Base-by-base conservation (phyloP, 2,888 invertebrate species). In the Itoplectis maculator region DNA sequence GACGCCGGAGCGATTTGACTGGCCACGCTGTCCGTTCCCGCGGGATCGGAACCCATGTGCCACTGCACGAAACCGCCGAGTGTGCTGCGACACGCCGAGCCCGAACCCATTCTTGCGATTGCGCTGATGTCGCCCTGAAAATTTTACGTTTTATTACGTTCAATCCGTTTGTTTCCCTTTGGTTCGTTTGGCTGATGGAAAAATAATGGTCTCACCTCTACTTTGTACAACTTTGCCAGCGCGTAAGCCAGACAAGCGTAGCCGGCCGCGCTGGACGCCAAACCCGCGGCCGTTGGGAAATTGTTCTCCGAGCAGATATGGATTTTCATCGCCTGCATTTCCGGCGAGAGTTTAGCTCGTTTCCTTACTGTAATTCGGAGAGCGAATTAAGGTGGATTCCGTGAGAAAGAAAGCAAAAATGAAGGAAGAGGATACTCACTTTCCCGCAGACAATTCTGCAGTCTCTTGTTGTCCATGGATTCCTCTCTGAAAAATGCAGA, bases 211-310 rank as follows among this genome's bases (percentile, higher is more conserved):
- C 20, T 20, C 8, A 95, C 95, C 95, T 88, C 93, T 0, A 98
- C 93, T 84, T 95, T 95, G 90, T 96, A 98, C 0, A 98, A 93
- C 86, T 95, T 94, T 0, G 97, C 96, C 76, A 99, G 93, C 0
- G 97, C 95, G 61, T 86, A 79, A 54, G 89, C 89, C 4, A 99
- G 93, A 91, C 98, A 98, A 2, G 99, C 99, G 93, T 98, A 99
- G 3, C 99, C 99, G 51, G 99, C 99, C 35, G 99, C 99, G 78
- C 99, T 99, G 0, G 99, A 99, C 0, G 99, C 99, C 65, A 99
- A 94, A 0, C 99, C 99, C 75, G 99, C 99, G 3, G 99, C 99
- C 3, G 99, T 99, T 11, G 99, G 99, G 91, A 99, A 99, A 94
- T 99, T 99, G 93, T 99, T 99, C 90, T 96, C 96, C 0, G 98